Evolutionary conservation across 2,113 vertebrate genomes (phyloP).

Genomic region (Anas platyrhynchos): DNA sequence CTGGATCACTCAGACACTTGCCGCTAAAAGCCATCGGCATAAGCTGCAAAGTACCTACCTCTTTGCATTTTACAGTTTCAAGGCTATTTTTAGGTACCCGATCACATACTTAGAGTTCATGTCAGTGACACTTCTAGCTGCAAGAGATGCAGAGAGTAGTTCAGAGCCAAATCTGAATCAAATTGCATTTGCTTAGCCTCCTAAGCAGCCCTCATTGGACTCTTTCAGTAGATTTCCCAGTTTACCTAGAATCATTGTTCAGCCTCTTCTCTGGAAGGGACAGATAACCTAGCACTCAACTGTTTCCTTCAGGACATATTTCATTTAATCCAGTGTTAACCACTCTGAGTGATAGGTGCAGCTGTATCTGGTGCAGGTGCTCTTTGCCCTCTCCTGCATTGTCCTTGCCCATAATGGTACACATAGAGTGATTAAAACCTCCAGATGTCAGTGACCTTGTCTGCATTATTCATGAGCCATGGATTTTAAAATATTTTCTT

Average conservation of each 20-base stretch:
- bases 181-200: background rate
- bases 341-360: background rate
- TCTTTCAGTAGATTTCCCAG: background rate
- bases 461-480: background rate
- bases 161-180: background rate
- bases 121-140: background rate
- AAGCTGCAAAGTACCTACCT: background rate
- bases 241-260: background rate
- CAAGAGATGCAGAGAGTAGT: background rate
- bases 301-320: background rate
- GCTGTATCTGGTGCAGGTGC: background rate
- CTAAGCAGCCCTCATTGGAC: fast-evolving
- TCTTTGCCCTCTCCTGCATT: background rate
- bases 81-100: background rate
- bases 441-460: background rate
- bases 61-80: background rate
- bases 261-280: background rate
- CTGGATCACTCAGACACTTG: background rate
- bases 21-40: background rate
- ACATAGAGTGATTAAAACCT: background rate
- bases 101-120: background rate
- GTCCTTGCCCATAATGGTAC: background rate
- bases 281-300: background rate
- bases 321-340: background rate
- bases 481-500: background rate